Evolutionary conservation across 2,888 invertebrate genomes (phyloP), one percentile per base, ranked within the genome.

Genomic region (Epinotia demarniana): DNA sequence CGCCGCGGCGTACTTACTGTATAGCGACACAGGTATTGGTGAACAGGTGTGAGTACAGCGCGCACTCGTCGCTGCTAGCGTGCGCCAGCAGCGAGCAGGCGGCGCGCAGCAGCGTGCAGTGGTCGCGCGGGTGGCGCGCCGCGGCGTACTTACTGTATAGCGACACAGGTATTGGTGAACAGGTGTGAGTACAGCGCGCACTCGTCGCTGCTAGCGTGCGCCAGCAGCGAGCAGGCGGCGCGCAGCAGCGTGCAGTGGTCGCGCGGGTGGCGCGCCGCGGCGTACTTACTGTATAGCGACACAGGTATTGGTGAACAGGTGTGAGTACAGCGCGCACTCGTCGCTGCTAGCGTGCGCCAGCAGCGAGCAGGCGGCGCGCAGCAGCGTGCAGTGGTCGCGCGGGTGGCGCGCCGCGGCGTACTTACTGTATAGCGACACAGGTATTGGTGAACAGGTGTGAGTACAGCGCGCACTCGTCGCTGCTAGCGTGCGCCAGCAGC

Each of bases 1-100:
- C 19, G 91, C 87, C 77, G 96, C 95, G 57, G 97, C 89, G 78
- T 96, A 33, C 62, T 62, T 18, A 62, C 62, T 62, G 62, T 62
- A 62, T 62, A 12, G 62, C 57, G 19, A 11, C 18, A 12, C 57
- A 57, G 12, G 16, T 58, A 0, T 16, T 23, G n/a, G 23, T 23
- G 19, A 69, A 69, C 5, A 69, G n/a, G 1, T 39, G 39, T 0
- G 39, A 58, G 57, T 68, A 58, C 9, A 69, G n/a, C 23, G 68
- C 68, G 12, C 68, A 69, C 23, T 69, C 58, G 43, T 69, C 68
- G 58, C 23, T 46, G 19, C 58, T 69, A 5, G 58, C 68, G 43
- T 69, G 58, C 0, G 58, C 68, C 0, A 98, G 96, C 66, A 98
- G 92, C 33, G 97, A 95, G 90, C 98, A 98, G 79, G 58, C 57